Evolutionary conservation across 2,113 vertebrate species (phyloP).

Genomic region (Onychorhynchus coronatus): DNA sequence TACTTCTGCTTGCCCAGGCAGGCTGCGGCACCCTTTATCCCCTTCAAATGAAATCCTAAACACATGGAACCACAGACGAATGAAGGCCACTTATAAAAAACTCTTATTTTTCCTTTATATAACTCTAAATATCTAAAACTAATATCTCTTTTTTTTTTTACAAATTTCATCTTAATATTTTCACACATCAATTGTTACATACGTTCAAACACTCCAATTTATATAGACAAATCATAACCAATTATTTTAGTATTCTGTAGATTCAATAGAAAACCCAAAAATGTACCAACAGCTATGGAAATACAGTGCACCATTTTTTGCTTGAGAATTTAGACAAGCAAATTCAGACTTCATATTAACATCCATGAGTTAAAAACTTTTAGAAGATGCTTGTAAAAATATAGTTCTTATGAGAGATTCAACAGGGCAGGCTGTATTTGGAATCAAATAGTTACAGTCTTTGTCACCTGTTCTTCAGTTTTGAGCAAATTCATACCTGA

Average conservation of each 20-base stretch:
- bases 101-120: neutral
- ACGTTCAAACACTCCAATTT: neutral
- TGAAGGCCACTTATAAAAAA: neutral
- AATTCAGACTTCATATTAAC: neutral
- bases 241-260: neutral
- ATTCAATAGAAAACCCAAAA: neutral
- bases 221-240: neutral
- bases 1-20: neutral
- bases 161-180: neutral
- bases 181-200: neutral
- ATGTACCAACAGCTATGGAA: neutral
- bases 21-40: neutral
- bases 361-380: neutral
- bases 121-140: neutral
- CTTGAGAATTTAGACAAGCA: neutral
- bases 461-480: neutral
- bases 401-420: neutral
- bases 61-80: neutral
- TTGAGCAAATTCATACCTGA: neutral
- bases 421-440: neutral
- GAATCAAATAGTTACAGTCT: neutral
- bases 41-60: neutral
- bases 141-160: neutral
- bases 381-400: neutral
- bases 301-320: neutral